Evolutionary conservation across 2,113 vertebrate genomes (phyloP).

Genomic region (Corythoichthys haematopterus): DNA sequence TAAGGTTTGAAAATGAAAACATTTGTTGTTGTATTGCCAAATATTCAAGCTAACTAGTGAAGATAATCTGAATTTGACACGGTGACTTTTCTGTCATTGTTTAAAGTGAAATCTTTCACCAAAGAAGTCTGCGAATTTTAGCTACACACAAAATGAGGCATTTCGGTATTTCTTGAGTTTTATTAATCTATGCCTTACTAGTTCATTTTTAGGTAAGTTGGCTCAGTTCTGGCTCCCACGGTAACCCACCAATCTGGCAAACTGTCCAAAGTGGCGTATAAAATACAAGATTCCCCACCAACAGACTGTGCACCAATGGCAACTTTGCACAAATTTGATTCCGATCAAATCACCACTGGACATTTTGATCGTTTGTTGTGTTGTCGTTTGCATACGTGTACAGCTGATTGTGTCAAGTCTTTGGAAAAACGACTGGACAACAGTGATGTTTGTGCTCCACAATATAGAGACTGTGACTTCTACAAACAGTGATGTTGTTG

Average conservation of each 20-base stretch:
- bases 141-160: background rate
- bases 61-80: background rate
- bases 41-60: background rate
- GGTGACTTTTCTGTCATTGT: background rate
- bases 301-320: constrained; percentile 1
- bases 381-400: constrained; percentile 51
- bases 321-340: constrained; percentile 35
- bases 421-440: constrained; percentile 46
- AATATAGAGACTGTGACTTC: constrained; percentile 57
- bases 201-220: constrained; percentile 32
- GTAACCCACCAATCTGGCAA: constrained; percentile 41
- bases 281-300: constrained; percentile 38
- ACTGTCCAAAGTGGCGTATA: constrained; percentile 31
- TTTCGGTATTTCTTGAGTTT: background rate
- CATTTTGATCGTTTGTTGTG: constrained; percentile 43
- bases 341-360: constrained; percentile 33
- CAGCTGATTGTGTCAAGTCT: constrained; percentile 56
- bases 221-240: constrained; percentile 49
- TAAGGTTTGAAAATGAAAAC: background rate
- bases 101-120: background rate
- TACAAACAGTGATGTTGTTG: constrained; percentile 24
- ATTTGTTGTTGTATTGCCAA: background rate
- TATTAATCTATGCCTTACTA: constrained; percentile 7
- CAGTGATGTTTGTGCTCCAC: constrained; percentile 50
- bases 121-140: background rate